These are phyloP conservation scores for Cryptotermes secundus DNA, from an alignment of 1,140 invertebrate genomes.

Conservation along the genomic window DNA sequence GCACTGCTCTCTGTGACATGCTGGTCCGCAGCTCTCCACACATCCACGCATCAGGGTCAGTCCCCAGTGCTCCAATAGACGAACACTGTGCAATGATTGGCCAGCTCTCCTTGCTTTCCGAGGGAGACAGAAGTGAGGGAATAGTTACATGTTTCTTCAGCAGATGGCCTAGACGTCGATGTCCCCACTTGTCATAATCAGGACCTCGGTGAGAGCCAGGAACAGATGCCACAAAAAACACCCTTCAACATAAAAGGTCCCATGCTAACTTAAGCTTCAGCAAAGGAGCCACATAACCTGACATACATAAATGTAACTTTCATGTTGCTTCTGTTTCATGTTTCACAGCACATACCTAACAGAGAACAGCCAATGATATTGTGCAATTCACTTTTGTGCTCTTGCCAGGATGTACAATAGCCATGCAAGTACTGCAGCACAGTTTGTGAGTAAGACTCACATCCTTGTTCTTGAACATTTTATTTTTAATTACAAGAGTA, in stretches of 20 bases:
- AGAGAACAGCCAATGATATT: too few relatives aligned
- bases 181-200: slow-evolving; percentile 64
- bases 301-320: too few relatives aligned
- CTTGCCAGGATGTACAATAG: too few relatives aligned
- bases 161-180: slow-evolving; percentile 65
- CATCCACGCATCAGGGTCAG: slow-evolving; percentile 68
- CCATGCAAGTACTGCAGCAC: too few relatives aligned
- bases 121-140: neutral
- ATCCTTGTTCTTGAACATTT: too few relatives aligned
- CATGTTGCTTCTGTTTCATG: too few relatives aligned
- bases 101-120: slow-evolving; percentile 57
- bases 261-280: neutral
- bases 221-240: slow-evolving; percentile 80
- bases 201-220: slow-evolving; percentile 73
- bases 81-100: slow-evolving; percentile 81
- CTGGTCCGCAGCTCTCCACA: slow-evolving; percentile 63
- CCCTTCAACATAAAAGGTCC: slow-evolving; percentile 53
- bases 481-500: too few relatives aligned
- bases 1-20: slow-evolving; percentile 46
- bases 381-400: too few relatives aligned
- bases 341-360: too few relatives aligned
- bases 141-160: slow-evolving; percentile 59
- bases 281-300: neutral
- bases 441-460: too few relatives aligned
- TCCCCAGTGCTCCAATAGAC: slow-evolving; percentile 84